Percentiles rank a stretch among this genome's conserved stretches.
Evolutionary conservation across 2,888 invertebrate species (phyloP).

Genomic region (Myopa tessellatipennis): DNA sequence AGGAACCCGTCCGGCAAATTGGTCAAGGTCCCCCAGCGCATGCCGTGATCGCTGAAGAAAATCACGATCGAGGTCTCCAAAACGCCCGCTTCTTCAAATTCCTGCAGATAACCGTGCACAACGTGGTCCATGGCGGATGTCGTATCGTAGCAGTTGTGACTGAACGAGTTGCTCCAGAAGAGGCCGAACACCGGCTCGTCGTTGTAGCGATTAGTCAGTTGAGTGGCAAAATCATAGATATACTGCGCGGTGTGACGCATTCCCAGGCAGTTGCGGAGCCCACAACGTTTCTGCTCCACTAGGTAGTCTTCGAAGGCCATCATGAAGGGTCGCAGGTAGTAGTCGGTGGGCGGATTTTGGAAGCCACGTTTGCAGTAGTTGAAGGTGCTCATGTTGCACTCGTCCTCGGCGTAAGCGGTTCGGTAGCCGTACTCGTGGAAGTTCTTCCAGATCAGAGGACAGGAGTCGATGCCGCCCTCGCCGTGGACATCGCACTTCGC

Average conservation of each 20-base stretch:
- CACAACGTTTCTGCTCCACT: constrained; percentile 67
- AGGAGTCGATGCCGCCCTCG: constrained; percentile 74
- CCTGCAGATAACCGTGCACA: constrained; percentile 72
- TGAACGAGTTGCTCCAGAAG: constrained; percentile 83
- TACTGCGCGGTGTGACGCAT: constrained; percentile 75
- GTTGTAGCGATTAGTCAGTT: constrained; percentile 74
- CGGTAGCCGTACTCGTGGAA: constrained; percentile 78
- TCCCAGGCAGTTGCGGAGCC: constrained; percentile 72
- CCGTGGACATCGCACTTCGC: constrained; percentile 68
- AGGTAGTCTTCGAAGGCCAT: constrained; percentile 74
- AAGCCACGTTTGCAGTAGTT: constrained; percentile 79
- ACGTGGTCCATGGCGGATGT: constrained; percentile 75
- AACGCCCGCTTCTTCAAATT: constrained; percentile 71
- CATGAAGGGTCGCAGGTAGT: constrained; percentile 81
- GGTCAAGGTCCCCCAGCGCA: constrained; percentile 77
- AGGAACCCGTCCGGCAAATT: constrained; percentile 77
- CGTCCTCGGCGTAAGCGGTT: constrained; percentile 85
- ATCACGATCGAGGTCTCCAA: constrained; percentile 76
- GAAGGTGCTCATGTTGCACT: constrained; percentile 74
- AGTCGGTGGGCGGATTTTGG: constrained; percentile 79
- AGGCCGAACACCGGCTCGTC: constrained; percentile 76
- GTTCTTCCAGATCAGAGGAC: constrained; percentile 81
- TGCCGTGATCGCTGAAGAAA: constrained; percentile 83
- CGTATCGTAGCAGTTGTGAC: constrained; percentile 76
- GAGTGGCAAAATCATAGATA: constrained; percentile 75